These are phyloP conservation scores for Parauchenoglanis punctatus DNA, from an alignment of 2,797 vertebrate species.

Conservation along the genomic window DNA sequence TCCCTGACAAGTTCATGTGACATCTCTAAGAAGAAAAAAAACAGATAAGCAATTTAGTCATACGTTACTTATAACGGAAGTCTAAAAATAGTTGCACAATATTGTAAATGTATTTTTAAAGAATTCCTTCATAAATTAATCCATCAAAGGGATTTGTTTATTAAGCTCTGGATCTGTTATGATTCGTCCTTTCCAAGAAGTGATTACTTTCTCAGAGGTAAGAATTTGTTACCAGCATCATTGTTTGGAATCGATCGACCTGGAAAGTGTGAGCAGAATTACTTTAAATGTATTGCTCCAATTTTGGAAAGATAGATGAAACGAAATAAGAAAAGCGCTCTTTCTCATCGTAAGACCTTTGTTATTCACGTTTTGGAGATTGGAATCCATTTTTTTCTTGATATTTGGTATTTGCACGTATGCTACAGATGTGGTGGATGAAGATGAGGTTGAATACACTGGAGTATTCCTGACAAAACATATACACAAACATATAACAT, in stretches of 20 bases:
- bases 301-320: neutral
- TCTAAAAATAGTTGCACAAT: neutral
- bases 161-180: neutral
- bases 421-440: neutral
- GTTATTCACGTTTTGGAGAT: neutral
- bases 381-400: neutral
- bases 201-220: neutral
- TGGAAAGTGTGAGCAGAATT: neutral
- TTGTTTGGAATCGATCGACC: neutral
- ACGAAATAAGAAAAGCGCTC: neutral
- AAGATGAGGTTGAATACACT: neutral
- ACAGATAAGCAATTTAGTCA: neutral
- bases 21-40: neutral
- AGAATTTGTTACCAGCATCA: neutral
- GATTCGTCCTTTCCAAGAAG: neutral
- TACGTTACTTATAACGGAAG: neutral
- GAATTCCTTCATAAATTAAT: neutral
- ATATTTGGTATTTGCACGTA: neutral
- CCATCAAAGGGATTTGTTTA: neutral
- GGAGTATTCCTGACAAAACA: neutral
- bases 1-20: no score
- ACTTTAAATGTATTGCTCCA: conserved; percentile 1
- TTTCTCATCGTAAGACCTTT: neutral
- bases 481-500: neutral
- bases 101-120: neutral